Conservation (phyloP, 2,888 invertebrate species). For the Cephus sareptanus region DNA sequence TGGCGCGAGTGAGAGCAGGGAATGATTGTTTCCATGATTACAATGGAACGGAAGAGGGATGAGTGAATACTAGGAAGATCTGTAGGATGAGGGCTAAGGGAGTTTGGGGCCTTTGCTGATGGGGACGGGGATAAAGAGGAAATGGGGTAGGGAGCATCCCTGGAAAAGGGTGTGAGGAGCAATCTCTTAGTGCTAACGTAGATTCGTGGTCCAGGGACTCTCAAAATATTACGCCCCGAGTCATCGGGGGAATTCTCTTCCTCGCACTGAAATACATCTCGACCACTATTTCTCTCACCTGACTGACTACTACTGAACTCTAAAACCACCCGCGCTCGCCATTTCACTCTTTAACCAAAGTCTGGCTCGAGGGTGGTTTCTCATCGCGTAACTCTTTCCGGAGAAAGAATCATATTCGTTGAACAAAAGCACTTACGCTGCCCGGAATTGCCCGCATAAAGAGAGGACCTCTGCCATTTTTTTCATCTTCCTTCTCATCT, state of each 20-base stretch:
- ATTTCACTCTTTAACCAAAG: background rate
- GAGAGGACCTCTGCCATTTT: background rate
- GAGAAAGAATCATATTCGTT: background rate
- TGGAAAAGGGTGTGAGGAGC: slow-evolving; percentile 51
- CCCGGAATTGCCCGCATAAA: background rate
- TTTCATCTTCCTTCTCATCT: background rate
- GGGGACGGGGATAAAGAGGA: slow-evolving; percentile 35
- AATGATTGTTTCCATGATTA: slow-evolving; percentile 65
- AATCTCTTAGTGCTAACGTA: slow-evolving; percentile 64
- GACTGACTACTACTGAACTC: background rate
- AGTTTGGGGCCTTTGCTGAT: slow-evolving; percentile 16
- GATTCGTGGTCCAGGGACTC: slow-evolving; percentile 60
- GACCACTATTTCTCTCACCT: background rate
- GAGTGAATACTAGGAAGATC: background rate
- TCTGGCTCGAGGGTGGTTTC: background rate
- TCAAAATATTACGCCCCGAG: slow-evolving; percentile 57
- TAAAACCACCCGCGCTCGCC: background rate
- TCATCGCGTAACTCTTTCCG: background rate
- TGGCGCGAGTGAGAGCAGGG: slow-evolving; percentile 50
- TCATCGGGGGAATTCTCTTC: background rate
- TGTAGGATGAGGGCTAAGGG: slow-evolving; percentile 15
- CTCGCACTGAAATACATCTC: background rate
- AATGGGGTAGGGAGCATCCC: slow-evolving; percentile 39
- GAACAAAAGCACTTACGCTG: background rate
- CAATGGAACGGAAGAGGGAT: slow-evolving; percentile 51